Base-by-base conservation (phyloP, 2,888 invertebrate species). In the Athripsodes cinereus region DNA sequence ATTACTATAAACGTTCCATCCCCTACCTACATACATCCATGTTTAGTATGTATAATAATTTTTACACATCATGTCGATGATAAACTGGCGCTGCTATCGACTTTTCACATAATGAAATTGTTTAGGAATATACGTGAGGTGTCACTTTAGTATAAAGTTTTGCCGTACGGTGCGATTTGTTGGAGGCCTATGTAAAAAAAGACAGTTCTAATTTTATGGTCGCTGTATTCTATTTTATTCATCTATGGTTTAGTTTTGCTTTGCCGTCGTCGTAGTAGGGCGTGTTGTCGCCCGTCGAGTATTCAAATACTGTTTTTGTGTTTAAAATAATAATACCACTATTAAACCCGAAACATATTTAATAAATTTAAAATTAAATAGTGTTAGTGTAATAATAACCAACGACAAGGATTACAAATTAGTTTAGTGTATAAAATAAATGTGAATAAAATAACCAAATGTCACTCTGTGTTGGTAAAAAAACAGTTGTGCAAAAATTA, bases 371-470 rank as follows among this genome's bases (percentile, higher is more conserved):
- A 3, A 20, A 18, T 20, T 47, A 50, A 21, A 3, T 21, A 57
- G 52, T 52, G 57, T 19, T 13, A 52, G 31, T 57, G 57, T 47
- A 13, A 52, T 16, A 52, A 20, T 31, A 26, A 26, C 44, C 18
- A 31, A 52, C 8, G 21, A 34, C 22, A 31, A 8, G 16, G 31
- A 52, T 21, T 52, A 46, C 46, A 21, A 19, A 10, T 52, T 52
- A 46, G 34, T 6, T 50, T 52, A 51, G 40, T 13, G 10, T 50
- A 34, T 46, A 51, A n/a, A n/a, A n/a, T 57, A 35, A 31, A 2
- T 16, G 55, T 55, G 57, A 47, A 21, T 52, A 47, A 34, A 22
- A 57, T 20, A 20, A 31, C 26, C 35, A 52, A 57, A 52, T 35
- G 52, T 57, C 57, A 57, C 13, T 40, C 16, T 40, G 40, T 40